Base-by-base conservation (phyloP, 2,888 invertebrate genomes). In the Mythimna vitellina region DNA sequence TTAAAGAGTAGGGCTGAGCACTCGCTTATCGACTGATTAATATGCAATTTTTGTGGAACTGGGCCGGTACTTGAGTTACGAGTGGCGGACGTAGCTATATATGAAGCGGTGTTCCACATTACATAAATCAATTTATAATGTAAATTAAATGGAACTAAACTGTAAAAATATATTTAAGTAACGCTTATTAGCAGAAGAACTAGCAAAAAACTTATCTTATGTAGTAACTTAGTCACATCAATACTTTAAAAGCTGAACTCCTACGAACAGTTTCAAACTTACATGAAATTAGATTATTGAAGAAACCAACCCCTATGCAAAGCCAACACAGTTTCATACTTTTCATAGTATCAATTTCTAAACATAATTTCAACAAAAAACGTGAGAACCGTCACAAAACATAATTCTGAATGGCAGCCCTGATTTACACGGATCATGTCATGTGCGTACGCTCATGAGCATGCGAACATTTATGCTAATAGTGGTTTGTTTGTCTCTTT, bases 391-490 rank as follows among this genome's bases (percentile, higher is more conserved):
- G 17, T 62, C 1, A 75, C 68, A 63, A 75, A 75, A 65, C 60
- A 58, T 80, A 63, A 76, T 65, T 81, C 17, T 66, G 57, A 70
- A 74, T 75, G 62, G 69, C 73, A 84, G 76, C 87, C 82, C 76
- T 86, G 76, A 84, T 84, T 84, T 76, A 73, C 74, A 79, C 73
- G 71, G 75, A 82, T 85, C 79, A 79, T 82, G 76, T 70, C 74
- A 60, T 65, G 54, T 77, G 75, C 80, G 77, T 83, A 86, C 71
- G 80, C 80, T 76, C 76, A 73, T 74, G 77, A 73, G 73, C 76
- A 83, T 81, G 86, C 80, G 81, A 86, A 80, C 73, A 79, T 81
- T 65, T 73, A 84, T 79, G 83, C 76, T 78, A 86, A 86, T 82
- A 75, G 42, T 65, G 82, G 85, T 87, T 75, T 80, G 87, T 81